Conservation (phyloP, 2,113 vertebrate genomes). For the Sciurus niger region DNA sequence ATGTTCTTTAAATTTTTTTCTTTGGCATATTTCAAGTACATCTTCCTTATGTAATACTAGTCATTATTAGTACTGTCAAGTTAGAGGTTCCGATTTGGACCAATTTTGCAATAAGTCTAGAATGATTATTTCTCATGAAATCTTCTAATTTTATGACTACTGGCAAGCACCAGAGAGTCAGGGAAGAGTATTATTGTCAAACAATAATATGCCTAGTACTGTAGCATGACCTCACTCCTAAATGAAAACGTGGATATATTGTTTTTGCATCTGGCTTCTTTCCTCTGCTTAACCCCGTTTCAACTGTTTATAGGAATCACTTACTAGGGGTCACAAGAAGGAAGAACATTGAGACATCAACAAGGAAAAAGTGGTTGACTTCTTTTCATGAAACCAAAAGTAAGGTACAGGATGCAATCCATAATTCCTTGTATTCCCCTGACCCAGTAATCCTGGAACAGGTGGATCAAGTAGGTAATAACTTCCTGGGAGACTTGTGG, state of each 20-base stretch:
- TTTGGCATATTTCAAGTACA: constrained; percentile 9
- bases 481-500: not conserved
- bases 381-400: not conserved
- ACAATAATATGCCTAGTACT: not conserved
- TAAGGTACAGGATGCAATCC: not conserved
- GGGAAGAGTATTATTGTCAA: not conserved
- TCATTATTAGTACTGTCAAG: not conserved
- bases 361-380: not conserved
- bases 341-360: not conserved
- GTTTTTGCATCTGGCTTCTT: not conserved
- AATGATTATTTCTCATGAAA: constrained; percentile 15
- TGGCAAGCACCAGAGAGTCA: not conserved
- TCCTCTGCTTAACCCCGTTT: not conserved
- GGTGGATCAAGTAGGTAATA: not conserved
- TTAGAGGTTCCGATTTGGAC: not conserved
- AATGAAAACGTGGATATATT: not conserved
- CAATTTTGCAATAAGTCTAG: not conserved
- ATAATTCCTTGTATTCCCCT: not conserved
- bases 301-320: not conserved
- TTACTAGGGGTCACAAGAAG: not conserved
- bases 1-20: not conserved
- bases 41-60: not conserved
- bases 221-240: not conserved
- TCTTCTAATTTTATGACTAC: not conserved
- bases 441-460: not conserved